Conservation (phyloP, 1,140 invertebrate genomes). For the Brachionus paranguensis region DNA sequence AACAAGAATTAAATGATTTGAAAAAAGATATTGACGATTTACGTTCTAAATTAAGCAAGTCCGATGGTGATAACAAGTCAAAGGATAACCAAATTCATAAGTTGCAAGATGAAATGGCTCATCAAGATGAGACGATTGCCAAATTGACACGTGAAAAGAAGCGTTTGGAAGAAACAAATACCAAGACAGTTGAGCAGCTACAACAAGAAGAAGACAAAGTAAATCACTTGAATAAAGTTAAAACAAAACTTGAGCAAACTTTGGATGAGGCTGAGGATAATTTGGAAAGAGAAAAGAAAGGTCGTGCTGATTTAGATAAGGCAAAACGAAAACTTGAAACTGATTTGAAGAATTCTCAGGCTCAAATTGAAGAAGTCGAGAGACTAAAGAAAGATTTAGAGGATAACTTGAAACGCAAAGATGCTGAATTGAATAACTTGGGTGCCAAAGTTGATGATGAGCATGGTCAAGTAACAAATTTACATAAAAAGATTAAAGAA, state of each 20-base stretch:
- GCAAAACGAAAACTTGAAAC: slow-evolving; percentile 84
- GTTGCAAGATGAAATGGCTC: slow-evolving; percentile 76
- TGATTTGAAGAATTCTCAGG: slow-evolving; percentile 97
- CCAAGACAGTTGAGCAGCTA: slow-evolving; percentile 91
- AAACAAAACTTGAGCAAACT: slow-evolving; percentile 93
- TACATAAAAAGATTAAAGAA: slow-evolving; percentile 98
- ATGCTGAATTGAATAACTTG: slow-evolving; percentile 88
- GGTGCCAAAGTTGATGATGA: slow-evolving; percentile 92
- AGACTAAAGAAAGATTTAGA: slow-evolving; percentile 95
- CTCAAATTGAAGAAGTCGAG: slow-evolving; percentile 92
- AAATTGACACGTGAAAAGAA: slow-evolving; percentile 99
- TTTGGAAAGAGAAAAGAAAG: slow-evolving; percentile 95
- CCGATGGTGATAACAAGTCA: slow-evolving; percentile 83
- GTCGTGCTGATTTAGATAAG: slow-evolving; percentile 94
- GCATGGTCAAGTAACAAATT: slow-evolving; percentile 90
- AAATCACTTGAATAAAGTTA: slow-evolving; percentile 98
- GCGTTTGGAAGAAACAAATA: slow-evolving; percentile 82
- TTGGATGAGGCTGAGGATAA: slow-evolving; percentile 95
- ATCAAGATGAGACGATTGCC: slow-evolving; percentile 98
- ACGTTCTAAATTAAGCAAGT: slow-evolving; percentile 79
- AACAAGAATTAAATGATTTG: slow-evolving; percentile 80
- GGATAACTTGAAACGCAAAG: slow-evolving; percentile 71
- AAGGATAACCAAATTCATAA: slow-evolving; percentile 99
- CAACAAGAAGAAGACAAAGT: slow-evolving; percentile 97
- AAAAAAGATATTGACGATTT: slow-evolving; percentile 96